Evolutionary conservation across 2,888 invertebrate species (phyloP), one percentile per base, ranked within the genome.

Genomic region (Oithona nana): DNA sequence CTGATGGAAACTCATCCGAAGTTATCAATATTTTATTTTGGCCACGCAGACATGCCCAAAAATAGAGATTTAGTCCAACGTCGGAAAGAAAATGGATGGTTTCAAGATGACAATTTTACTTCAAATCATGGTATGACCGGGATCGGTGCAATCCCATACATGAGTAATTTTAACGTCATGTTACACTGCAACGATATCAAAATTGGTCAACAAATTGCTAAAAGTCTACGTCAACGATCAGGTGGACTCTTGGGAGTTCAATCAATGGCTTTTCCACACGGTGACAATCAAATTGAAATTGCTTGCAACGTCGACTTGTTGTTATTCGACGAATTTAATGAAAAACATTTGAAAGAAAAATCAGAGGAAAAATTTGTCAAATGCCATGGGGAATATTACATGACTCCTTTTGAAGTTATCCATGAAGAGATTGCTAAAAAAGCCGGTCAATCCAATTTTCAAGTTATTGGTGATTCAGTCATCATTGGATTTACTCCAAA

Each of bases 111-210:
- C n/a, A n/a, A n/a, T n/a, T n/a, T n/a, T n/a, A n/a, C n/a, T n/a
- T n/a, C 39, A 58, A n/a, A 58, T 22, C 13, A 6, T 31, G 20
- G 48, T 20, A 8, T 24, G 16, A 29, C 60, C 63, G 65, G 65
- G 22, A 48, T 64, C 20, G 65, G 65, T 22, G 64, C 63, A 54
- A 60, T 64, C n/a, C 64, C 64, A 4, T 64, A 61, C 65, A 64
- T 65, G 65, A 63, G 61, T 61, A 64, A 64, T 55, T 59, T 61
- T 2, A 65, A 64, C 39, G 55, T 65, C 3, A 65, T 64, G 28
- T 56, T 64, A 13, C 63, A 64, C 61, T 50, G 61, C 2, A 26
- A 20, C 4, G 63, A 65, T 51, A 39, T 65, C 39, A 28, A 31
- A 6, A 50, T 64, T 1, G 64, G 64, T 3, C 57, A 56, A 6